Base-by-base conservation (phyloP, 2,113 vertebrate genomes). In the Dunckerocampus dactyliophorus region DNA sequence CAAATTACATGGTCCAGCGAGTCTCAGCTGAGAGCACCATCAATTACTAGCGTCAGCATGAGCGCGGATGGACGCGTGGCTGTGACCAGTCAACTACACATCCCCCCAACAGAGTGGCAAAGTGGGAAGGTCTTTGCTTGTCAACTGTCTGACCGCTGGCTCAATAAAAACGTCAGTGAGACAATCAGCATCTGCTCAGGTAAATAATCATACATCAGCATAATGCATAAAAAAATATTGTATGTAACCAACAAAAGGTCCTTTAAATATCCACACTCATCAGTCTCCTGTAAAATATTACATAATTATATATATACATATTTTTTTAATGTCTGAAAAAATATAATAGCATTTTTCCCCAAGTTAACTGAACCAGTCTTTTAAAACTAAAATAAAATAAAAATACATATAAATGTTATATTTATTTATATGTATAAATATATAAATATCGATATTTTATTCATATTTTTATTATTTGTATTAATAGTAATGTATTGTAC, bases 161-260 rank as follows among this genome's bases (percentile, higher is more conserved):
- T 45, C 46, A 6, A n/a, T 0, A 57, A 2, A 62, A 0, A 0
- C 0, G 7, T 20, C 14, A 1, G 0, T 0, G 59, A 83, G 58
- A 8, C 3, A 0, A 81, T 78, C 72, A 88, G 64, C 63, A 0
- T 85, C 58, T 91, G 89, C 46, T 71, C 82, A 83, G 88, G 88
- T 90, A 85, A 68, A 65, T 14, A 15, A 12, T 47, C 39, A 43
- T 14, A 43, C 3, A 14, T 39, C 11, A 12, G 37, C 37, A 39
- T 39, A 12, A 12, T 39, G 37, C 1, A 39, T 39, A 6, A 43
- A 43, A 39, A 13, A 43, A 43, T 47, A 47, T 47, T 16, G n/a
- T 47, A 49, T 4, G 3, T 14, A 43, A 43, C 39, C 13, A 12
- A 43, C 5, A 43, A 43, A 4, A 43, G 1, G 39, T 43, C 39